Evolutionary conservation across 2,113 vertebrate genomes (phyloP).

Genomic region (Pelobates fuscus): DNA sequence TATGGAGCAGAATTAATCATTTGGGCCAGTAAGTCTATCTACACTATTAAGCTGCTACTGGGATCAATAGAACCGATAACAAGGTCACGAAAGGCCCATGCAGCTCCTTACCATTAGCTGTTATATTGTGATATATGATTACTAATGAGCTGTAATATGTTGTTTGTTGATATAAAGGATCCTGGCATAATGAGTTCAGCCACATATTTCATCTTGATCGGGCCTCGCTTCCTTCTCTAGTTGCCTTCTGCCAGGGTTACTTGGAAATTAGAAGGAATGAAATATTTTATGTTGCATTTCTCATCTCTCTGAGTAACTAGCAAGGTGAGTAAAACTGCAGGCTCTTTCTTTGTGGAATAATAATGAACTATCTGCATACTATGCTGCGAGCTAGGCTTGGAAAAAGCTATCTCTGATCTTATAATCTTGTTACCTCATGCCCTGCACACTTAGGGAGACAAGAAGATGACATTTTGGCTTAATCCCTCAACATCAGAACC

Average conservation of each 20-base stretch:
- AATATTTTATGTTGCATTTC: not conserved
- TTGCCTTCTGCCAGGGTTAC: not conserved
- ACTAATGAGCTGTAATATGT: slow-evolving; percentile 22
- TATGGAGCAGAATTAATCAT: not conserved
- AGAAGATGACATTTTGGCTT: not conserved
- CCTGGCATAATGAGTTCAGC: not conserved
- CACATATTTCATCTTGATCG: not conserved
- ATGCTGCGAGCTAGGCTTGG: not conserved
- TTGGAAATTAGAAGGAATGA: not conserved
- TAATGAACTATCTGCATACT: not conserved
- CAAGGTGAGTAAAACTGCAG: not conserved
- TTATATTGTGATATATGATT: slow-evolving; percentile 8
- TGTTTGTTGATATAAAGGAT: slow-evolving; percentile 5
- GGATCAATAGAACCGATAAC: slow-evolving; percentile 13
- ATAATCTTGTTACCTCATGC: not conserved
- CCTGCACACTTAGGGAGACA: not conserved
- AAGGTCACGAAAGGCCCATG: slow-evolving; percentile 3
- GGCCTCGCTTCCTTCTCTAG: not conserved
- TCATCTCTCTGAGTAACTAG: not conserved
- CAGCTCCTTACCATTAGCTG: not conserved
- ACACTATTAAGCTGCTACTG: slow-evolving; percentile 13
- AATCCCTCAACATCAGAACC: too few species aligned
- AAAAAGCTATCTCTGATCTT: not conserved
- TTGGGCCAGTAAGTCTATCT: slow-evolving; percentile 13
- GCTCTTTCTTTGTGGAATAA: not conserved